Evolutionary conservation across 2,797 vertebrate species (phyloP).

Genomic region (Notolabrus celidotus): DNA sequence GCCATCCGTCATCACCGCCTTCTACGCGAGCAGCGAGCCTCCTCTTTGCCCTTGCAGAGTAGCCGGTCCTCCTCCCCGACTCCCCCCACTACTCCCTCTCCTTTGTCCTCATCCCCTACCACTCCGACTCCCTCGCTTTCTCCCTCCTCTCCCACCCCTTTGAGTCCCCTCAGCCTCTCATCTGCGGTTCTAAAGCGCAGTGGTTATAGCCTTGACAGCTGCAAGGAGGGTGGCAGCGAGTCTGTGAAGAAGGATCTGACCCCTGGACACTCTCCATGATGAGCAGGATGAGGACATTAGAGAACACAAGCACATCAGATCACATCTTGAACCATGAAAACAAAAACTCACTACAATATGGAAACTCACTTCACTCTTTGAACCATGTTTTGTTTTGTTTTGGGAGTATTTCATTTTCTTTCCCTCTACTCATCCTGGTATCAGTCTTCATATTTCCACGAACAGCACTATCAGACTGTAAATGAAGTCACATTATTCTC

Average conservation of each 20-base stretch:
- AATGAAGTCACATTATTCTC: slow-evolving; percentile 42
- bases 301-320: slow-evolving; percentile 31
- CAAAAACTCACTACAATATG: slow-evolving; percentile 13
- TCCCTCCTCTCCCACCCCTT: slow-evolving; percentile 67
- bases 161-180: slow-evolving; percentile 60
- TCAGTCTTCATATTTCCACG: slow-evolving; percentile 31
- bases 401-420: slow-evolving; percentile 17
- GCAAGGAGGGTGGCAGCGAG: slow-evolving; percentile 57
- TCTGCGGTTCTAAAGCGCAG: slow-evolving; percentile 60
- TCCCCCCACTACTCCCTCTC: slow-evolving; percentile 54
- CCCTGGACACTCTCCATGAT: slow-evolving; percentile 47
- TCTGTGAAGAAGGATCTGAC: slow-evolving; percentile 42
- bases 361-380: slow-evolving; percentile 1
- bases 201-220: slow-evolving; percentile 55
- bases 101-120: slow-evolving; percentile 69
- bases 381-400: slow-evolving; percentile 20
- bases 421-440: slow-evolving; percentile 14
- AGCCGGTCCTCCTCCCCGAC: slow-evolving; percentile 66
- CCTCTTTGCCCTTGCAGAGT: slow-evolving; percentile 71
- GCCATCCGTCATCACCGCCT: slow-evolving; percentile 81
- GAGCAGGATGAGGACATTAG: slow-evolving; percentile 39
- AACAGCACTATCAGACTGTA: slow-evolving; percentile 26
- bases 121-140: slow-evolving; percentile 72
- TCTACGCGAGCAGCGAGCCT: slow-evolving; percentile 78
- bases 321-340: slow-evolving; percentile 29